Conservation (phyloP, 1,140 invertebrate genomes). For the Lepidurus packardi region DNA sequence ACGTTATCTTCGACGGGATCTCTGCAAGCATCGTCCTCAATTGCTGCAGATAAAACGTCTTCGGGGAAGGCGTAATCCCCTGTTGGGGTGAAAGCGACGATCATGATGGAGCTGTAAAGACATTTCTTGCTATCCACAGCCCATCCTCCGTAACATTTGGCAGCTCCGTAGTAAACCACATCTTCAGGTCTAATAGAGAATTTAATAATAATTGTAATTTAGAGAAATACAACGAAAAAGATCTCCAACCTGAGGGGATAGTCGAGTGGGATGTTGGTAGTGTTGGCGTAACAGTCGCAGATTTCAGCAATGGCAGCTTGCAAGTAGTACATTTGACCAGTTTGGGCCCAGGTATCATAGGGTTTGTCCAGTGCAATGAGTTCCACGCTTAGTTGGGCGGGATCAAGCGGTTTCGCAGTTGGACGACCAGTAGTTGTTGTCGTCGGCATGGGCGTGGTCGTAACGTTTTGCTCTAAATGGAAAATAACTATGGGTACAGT, state of each 20-base stretch:
- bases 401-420: background rate
- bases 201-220: background rate
- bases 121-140: background rate
- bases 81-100: background rate
- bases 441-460: background rate
- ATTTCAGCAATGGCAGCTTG: background rate
- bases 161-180: background rate
- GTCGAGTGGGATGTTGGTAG: background rate
- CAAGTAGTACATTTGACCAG: background rate
- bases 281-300: background rate
- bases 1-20: background rate
- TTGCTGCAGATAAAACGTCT: background rate
- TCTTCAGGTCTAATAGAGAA: background rate
- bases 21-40: background rate
- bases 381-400: background rate
- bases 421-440: slow-evolving; percentile 13
- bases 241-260: background rate
- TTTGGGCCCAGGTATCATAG: background rate
- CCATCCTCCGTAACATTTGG: background rate
- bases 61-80: background rate
- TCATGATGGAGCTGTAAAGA: background rate
- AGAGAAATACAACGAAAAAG: background rate
- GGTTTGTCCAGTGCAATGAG: background rate
- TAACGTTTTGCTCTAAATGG: background rate
- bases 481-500: too few species aligned